phyloP scores from a whole-genome alignment of 2,888 invertebrate species.

The Apodemia arnacis region DNA sequence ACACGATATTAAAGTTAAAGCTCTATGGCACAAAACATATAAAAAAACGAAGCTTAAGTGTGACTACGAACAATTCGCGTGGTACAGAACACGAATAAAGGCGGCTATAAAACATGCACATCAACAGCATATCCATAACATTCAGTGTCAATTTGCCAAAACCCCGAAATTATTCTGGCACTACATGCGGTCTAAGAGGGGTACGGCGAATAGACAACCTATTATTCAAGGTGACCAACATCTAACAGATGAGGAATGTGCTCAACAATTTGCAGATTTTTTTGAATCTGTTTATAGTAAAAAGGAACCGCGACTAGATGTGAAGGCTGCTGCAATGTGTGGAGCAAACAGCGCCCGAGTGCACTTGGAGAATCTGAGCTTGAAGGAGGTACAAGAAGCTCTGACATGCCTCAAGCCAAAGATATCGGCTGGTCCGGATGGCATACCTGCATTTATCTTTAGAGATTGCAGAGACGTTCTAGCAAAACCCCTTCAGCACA shows the following conservation, averaged over 20 bases:
- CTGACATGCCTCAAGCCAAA: background rate
- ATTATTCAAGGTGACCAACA: background rate
- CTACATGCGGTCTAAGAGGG: background rate
- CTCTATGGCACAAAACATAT: slow-evolving; percentile 38
- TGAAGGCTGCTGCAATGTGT: background rate
- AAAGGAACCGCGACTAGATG: background rate
- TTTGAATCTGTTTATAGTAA: background rate
- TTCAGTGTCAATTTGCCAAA: slow-evolving; percentile 39
- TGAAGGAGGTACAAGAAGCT: no score
- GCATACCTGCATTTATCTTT: background rate
- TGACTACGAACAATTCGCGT: background rate
- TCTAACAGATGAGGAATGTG: background rate
- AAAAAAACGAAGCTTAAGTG: background rate
- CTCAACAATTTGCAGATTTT: background rate
- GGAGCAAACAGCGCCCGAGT: background rate
- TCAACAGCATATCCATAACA: slow-evolving; percentile 29
- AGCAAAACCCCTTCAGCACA: background rate
- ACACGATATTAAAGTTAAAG: background rate
- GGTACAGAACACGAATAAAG: background rate
- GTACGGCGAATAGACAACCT: background rate
- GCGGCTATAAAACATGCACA: slow-evolving; percentile 58
- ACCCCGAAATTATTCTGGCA: background rate
- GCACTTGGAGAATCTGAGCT: background rate
- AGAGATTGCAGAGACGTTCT: background rate
- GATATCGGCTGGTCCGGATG: background rate